Evolutionary conservation across 1,140 invertebrate genomes (phyloP).

Genomic region (Stegodyphus mimosarum): DNA sequence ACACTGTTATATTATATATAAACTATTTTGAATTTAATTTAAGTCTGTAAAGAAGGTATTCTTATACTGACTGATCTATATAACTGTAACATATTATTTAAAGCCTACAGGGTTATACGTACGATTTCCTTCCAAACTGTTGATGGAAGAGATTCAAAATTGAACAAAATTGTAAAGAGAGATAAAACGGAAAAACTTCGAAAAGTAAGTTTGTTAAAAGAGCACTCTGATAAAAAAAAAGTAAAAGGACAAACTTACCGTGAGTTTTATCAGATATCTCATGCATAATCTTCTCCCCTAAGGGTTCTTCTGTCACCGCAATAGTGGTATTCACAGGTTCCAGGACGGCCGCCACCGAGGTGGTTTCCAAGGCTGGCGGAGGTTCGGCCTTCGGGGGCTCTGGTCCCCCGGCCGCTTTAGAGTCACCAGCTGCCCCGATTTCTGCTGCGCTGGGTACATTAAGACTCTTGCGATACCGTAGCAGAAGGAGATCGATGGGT

Average conservation of each 20-base stretch:
- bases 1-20: too few species aligned
- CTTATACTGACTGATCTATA: too few species aligned
- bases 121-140: too few species aligned
- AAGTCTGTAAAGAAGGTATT: too few species aligned
- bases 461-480: constrained; percentile 8
- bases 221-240: too few species aligned
- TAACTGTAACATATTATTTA: too few species aligned
- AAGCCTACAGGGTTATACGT: too few species aligned
- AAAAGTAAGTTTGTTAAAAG: too few species aligned
- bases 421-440: neutral
- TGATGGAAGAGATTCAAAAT: too few species aligned
- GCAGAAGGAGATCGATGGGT: constrained; percentile 23
- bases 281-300: constrained; percentile 54
- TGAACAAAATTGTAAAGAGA: too few species aligned
- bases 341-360: neutral
- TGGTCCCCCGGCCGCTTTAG: neutral
- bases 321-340: neutral
- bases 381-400: constrained; percentile 1
- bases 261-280: constrained; percentile 57
- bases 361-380: neutral
- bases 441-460: neutral
- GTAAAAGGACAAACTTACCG: constrained; percentile 19
- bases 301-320: constrained; percentile 16
- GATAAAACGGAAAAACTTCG: too few species aligned
- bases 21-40: too few species aligned